Evolutionary conservation across 2,113 vertebrate genomes (phyloP).

Genomic region (Daboia siamensis): DNA sequence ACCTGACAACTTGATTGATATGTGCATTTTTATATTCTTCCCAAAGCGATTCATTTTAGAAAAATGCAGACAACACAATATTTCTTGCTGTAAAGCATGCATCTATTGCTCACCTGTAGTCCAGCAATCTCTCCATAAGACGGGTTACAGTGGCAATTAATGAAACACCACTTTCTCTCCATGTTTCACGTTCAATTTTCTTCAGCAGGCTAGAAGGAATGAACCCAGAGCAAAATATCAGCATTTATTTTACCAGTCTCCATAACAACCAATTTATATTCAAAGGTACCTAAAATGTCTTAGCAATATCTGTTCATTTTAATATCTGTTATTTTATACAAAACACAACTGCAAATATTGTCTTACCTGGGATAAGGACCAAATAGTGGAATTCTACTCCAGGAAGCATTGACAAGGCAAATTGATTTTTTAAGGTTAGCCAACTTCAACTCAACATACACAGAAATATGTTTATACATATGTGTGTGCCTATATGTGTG

Average conservation of each 20-base stretch:
- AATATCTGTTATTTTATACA: constrained; percentile 52
- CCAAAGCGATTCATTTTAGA: constrained; percentile 2
- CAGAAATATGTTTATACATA: constrained; percentile 39
- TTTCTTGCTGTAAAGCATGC: not conserved
- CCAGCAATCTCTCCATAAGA: constrained; percentile 94
- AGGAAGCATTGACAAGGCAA: constrained; percentile 98
- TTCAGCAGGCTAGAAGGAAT: constrained; percentile 85
- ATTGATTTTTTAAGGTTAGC: constrained; percentile 88
- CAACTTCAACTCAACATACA: constrained; percentile 71
- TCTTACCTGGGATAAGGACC: constrained; percentile 99
- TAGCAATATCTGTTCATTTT: constrained; percentile 66
- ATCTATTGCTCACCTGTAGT: constrained; percentile 83
- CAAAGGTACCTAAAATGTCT: constrained; percentile 68
- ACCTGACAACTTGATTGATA: not conserved
- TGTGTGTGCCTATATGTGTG: not conserved
- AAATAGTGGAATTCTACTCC: constrained; percentile 99
- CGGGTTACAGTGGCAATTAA: constrained; percentile 96
- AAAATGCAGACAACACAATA: not conserved
- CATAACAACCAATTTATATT: constrained; percentile 74
- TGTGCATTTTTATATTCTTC: constrained; percentile 1
- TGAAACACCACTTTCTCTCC: constrained; percentile 96
- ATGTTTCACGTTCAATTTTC: constrained; percentile 99
- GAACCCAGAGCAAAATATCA: constrained; percentile 66
- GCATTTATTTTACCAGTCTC: constrained; percentile 73
- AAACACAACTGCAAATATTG: constrained; percentile 71